Evolutionary conservation across 2,113 vertebrate genomes (phyloP).

Genomic region (Nibea albiflora): DNA sequence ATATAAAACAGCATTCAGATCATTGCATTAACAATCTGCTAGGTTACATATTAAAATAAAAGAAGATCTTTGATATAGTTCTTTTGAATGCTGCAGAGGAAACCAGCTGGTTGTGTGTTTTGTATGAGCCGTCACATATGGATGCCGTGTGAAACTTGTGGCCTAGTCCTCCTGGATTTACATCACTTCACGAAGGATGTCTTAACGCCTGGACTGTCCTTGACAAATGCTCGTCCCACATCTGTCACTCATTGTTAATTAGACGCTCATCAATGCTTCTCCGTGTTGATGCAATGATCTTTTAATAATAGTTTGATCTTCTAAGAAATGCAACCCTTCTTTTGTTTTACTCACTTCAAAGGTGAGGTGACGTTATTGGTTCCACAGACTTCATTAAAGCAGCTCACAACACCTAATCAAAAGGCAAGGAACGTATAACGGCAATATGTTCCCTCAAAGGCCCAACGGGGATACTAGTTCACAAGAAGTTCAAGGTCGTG

Average conservation of each 20-base stretch:
- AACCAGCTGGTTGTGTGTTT: conserved; percentile 7
- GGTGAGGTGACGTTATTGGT: conserved; percentile 11
- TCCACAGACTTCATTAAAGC: conserved; percentile 49
- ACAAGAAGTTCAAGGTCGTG: conserved; percentile 54
- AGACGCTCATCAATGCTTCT: conserved; percentile 32
- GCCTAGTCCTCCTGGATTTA: conserved; percentile 12
- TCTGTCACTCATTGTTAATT: conserved; percentile 50
- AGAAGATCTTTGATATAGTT: background rate
- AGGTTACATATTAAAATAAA: too few species aligned
- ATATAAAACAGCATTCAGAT: background rate
- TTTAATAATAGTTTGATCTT: conserved; percentile 41
- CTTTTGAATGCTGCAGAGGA: background rate
- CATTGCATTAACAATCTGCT: background rate
- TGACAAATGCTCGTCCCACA: conserved; percentile 42
- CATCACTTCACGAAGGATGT: conserved; percentile 27
- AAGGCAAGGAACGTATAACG: conserved; percentile 26
- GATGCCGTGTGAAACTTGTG: background rate
- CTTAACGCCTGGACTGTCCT: conserved; percentile 19
- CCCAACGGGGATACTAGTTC: conserved; percentile 40
- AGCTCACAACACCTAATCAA: conserved; percentile 58
- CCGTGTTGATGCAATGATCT: conserved; percentile 12
- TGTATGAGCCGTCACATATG: conserved; percentile 1
- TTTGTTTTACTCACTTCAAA: conserved; percentile 57
- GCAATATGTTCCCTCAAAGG: conserved; percentile 9
- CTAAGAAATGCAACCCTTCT: conserved; percentile 24